phyloP scores from a whole-genome alignment of 2,113 vertebrate genomes.

The Bettongia penicillata region DNA sequence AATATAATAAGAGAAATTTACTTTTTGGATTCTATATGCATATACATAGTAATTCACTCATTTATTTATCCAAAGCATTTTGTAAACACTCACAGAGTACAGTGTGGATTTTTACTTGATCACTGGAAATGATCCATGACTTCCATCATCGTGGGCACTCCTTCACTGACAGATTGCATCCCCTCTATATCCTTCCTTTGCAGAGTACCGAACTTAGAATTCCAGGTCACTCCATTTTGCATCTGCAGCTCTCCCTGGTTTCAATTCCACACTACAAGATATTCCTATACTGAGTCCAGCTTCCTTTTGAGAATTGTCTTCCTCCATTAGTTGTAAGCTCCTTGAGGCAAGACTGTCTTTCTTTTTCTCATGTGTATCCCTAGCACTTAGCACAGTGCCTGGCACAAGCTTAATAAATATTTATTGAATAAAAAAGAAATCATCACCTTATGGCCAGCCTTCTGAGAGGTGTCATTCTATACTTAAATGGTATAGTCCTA shows the following conservation, averaged over 20 bases:
- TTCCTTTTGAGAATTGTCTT: background rate
- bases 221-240: background rate
- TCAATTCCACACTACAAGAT: background rate
- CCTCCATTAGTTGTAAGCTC: background rate
- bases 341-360: background rate
- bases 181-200: background rate
- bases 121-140: background rate
- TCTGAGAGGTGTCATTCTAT: background rate
- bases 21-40: background rate
- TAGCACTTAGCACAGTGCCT: background rate
- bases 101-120: background rate
- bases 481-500: background rate
- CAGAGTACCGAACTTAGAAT: background rate
- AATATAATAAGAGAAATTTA: background rate
- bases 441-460: background rate
- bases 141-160: background rate
- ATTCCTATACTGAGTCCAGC: background rate
- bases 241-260: background rate
- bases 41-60: background rate
- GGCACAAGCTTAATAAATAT: background rate
- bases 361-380: background rate
- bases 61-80: background rate
- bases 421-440: background rate
- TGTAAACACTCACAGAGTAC: background rate
- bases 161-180: background rate